A percentile compares a stretch with the other conserved stretches of the same genome.
phyloP scores from a whole-genome alignment of 2,113 vertebrate species.

The Bothrops jararaca region DNA sequence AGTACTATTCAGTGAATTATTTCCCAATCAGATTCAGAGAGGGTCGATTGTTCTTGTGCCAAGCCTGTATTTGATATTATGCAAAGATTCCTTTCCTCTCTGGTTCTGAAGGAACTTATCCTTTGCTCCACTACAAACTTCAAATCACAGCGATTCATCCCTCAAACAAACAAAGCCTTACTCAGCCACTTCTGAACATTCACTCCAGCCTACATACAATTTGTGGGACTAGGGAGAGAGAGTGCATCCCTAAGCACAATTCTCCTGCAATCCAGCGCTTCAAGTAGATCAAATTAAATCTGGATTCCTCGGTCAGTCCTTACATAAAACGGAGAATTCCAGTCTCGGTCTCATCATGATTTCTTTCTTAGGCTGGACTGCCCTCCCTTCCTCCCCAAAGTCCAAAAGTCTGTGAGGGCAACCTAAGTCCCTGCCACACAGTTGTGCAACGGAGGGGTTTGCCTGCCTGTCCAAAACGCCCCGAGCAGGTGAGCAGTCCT shows the following conservation, averaged over 20 bases:
- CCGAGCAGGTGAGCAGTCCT: background rate
- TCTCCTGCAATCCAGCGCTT: constrained; percentile 8
- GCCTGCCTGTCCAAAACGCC: background rate
- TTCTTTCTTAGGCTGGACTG: background rate
- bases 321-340: constrained; percentile 24
- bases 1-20: background rate
- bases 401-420: constrained; percentile 23
- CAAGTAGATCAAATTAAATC: background rate
- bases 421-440: background rate
- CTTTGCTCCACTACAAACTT: constrained; percentile 36
- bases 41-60: background rate
- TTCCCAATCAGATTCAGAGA: background rate
- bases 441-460: background rate
- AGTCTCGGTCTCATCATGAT: background rate
- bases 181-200: constrained; percentile 19
- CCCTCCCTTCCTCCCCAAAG: background rate
- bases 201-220: background rate
- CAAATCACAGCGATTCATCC: constrained; percentile 19
- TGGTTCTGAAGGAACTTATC: constrained; percentile 22
- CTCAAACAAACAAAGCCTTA: background rate
- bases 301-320: background rate
- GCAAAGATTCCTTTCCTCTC: background rate
- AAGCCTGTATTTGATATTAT: constrained; percentile 12
- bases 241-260: constrained; percentile 8
- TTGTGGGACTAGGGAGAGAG: background rate